Evolutionary conservation across 2,797 vertebrate species (phyloP).

Genomic region (Chaunax sp.): DNA sequence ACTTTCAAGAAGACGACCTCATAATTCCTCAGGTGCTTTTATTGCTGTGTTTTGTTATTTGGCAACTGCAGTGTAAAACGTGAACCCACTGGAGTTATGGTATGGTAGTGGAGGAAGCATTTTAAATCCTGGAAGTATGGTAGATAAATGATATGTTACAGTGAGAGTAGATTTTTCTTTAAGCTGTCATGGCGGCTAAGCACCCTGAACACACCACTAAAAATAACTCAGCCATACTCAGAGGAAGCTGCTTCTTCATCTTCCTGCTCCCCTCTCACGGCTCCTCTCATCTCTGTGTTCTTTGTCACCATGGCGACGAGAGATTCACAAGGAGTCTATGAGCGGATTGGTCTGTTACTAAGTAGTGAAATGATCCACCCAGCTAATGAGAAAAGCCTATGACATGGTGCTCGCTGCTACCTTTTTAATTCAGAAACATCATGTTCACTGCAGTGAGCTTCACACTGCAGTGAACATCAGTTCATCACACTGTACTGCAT

Average conservation of each 20-base stretch:
- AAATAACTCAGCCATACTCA: slow-evolving; percentile 59
- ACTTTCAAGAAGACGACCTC: background rate
- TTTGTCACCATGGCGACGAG: slow-evolving; percentile 51
- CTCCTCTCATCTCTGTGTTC: slow-evolving; percentile 39
- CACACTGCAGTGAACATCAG: background rate
- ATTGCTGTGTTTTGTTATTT: background rate
- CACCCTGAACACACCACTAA: slow-evolving; percentile 55
- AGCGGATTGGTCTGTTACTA: slow-evolving; percentile 39
- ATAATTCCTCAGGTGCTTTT: too few species aligned
- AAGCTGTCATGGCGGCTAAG: slow-evolving; percentile 55
- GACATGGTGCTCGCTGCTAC: slow-evolving; percentile 1
- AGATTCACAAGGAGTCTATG: slow-evolving; percentile 16
- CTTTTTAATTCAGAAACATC: slow-evolving; percentile 2
- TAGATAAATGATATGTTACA: slow-evolving; percentile 10
- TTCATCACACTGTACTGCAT: background rate
- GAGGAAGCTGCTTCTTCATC: slow-evolving; percentile 38
- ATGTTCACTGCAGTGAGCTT: background rate
- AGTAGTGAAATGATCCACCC: slow-evolving; percentile 36
- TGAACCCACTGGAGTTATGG: background rate
- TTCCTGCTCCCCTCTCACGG: slow-evolving; percentile 18
- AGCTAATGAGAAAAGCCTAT: slow-evolving; percentile 10
- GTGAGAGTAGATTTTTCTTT: slow-evolving; percentile 37
- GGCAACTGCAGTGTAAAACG: background rate
- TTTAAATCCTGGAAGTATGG: background rate
- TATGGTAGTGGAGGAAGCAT: background rate